phyloP scores from a whole-genome alignment of 2,113 vertebrate genomes.

The Salvelinus sp. region DNA sequence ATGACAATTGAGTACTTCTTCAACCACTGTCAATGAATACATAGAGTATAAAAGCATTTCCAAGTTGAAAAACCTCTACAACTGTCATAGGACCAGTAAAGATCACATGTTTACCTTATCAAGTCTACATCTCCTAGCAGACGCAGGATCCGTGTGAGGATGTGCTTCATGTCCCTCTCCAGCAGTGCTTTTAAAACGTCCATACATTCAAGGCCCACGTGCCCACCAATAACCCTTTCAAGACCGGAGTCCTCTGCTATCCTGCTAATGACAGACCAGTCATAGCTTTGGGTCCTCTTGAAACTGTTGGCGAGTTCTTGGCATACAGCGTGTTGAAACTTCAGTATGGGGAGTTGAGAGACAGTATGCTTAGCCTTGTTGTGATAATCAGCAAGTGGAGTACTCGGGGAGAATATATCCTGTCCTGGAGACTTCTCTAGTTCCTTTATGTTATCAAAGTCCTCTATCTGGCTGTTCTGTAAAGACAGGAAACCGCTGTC shows the following conservation, averaged over 20 bases:
- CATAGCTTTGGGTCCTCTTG: conserved; percentile 78
- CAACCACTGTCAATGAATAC: too few species aligned
- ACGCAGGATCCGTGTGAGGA: conserved; percentile 80
- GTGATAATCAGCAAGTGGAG: not conserved
- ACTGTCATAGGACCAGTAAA: not conserved
- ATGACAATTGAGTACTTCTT: too few species aligned
- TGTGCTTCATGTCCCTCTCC: conserved; percentile 77
- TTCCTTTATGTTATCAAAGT: conserved; percentile 18
- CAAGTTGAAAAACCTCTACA: too few species aligned
- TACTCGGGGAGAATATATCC: conserved; percentile 38
- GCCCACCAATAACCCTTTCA: conserved; percentile 85
- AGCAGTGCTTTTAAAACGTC: conserved; percentile 84
- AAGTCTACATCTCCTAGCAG: conserved; percentile 83
- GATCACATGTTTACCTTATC: conserved; percentile 80
- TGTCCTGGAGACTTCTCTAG: not conserved
- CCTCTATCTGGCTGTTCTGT: conserved; percentile 66
- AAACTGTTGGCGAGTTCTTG: conserved; percentile 78
- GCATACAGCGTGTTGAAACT: conserved; percentile 83
- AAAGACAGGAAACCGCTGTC: conserved; percentile 77
- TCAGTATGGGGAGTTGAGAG: conserved; percentile 76
- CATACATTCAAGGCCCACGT: conserved; percentile 84
- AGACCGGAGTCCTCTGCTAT: conserved; percentile 74
- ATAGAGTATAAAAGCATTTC: too few species aligned
- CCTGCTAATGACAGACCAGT: conserved; percentile 75
- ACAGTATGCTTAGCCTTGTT: not conserved